Base-by-base conservation (phyloP, 2,113 vertebrate species). In the Colius striatus region DNA sequence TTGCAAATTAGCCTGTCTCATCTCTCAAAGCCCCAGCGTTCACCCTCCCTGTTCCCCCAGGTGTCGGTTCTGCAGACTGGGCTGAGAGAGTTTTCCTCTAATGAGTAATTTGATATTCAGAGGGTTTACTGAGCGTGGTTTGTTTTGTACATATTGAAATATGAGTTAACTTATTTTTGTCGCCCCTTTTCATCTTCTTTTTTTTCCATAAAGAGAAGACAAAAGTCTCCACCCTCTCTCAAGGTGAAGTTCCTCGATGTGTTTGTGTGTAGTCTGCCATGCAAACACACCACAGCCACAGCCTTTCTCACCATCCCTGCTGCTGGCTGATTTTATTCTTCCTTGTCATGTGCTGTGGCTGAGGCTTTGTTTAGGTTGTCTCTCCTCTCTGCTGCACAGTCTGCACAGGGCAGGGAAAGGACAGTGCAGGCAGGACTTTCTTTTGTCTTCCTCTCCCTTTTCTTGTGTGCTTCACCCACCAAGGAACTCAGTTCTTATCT, bases 141-240 rank as follows among this genome's bases (percentile, higher is more conserved):
- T 97, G 85, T 95, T 97, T 87, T 98, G 96, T 97, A 97, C 96
- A 96, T 97, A 93, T 75, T 95, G 91, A 90, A 95, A 85, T 95
- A 91, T 97, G 82, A 91, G 96, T 97, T 96, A 95, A 97, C 85
- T 97, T 96, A 91, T 53, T 90, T 94, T 95, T 96, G n/a, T 92
- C 93, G 85, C 92, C 96, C 96, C 88, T 58, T 47, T 90, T 88
- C 73, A 94, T 85, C 43, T 57, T 88, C 85, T 71, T 53, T 88
- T 87, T 71, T 90, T 92, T 91, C 75, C 75, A 14, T 47, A 75
- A 90, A 76, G 48, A 48, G 16, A 89, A 74, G 65, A 58, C 72
- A 93, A 83, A 94, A 93, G 38, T 76, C 82, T 79, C 67, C 63
- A 23, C 67, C 48, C 61, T 91, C 30, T 43, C 87, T 94, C 92